These are phyloP conservation scores for Phorcus lineatus DNA, from an alignment of 2,888 invertebrate genomes.

Conservation along the genomic window DNA sequence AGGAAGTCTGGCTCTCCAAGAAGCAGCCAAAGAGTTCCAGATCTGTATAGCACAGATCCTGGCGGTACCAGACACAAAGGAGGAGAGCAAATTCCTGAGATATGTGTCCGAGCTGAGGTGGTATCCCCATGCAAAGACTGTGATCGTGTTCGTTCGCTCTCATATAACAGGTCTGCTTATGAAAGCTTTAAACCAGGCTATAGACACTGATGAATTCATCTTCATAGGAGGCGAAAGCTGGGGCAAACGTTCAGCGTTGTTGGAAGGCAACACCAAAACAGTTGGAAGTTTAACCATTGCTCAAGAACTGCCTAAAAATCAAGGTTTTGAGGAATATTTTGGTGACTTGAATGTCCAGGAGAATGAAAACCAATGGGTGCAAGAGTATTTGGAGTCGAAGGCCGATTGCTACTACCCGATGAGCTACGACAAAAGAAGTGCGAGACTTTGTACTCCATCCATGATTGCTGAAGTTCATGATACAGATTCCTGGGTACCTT, in stretches of 20 bases:
- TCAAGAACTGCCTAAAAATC: slow-evolving; percentile 1
- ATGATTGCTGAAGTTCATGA: not conserved
- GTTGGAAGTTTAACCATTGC: not conserved
- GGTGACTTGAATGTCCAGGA: not conserved
- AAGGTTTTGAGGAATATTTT: slow-evolving; percentile 8
- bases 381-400: not conserved
- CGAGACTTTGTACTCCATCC: not conserved
- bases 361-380: not conserved
- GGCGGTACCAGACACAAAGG: not conserved
- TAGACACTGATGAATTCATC: slow-evolving; percentile 5
- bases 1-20: not conserved
- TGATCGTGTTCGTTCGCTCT: slow-evolving; percentile 9
- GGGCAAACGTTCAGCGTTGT: not conserved
- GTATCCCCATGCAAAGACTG: not conserved
- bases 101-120: not conserved
- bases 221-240: slow-evolving; percentile 16
- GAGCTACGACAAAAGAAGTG: not conserved
- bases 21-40: not conserved
- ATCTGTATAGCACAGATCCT: not conserved
- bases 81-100: not conserved
- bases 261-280: not conserved
- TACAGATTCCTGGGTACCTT: slow-evolving; percentile 13
- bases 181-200: not conserved
- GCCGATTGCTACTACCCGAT: not conserved
- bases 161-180: not conserved